Base-by-base conservation (phyloP, 2,113 vertebrate species). In the Toxotes jaculatrix region DNA sequence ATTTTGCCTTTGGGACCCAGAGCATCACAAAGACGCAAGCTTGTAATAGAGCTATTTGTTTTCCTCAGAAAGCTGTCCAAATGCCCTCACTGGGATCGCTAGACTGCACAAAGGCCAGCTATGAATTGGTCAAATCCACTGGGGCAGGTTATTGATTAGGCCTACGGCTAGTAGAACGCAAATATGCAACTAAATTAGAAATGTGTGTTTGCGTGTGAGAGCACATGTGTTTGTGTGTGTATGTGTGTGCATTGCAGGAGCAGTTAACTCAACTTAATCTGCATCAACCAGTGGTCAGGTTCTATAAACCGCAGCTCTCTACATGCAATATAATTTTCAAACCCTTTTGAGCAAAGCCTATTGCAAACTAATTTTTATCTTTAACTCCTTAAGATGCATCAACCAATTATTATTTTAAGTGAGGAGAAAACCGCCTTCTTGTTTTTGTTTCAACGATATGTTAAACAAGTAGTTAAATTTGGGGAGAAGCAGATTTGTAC, bases 11-110 rank as follows among this genome's bases (percentile, higher is more conserved):
- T 85, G 91, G 94, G 93, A 93, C 84, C 85, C 84, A 62, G 89
- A 90, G 92, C 92, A 92, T 95, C 94, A 91, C 91, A 88, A 77
- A 95, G 93, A 93, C 55, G 79, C 82, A 12, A 47, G 86, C 79
- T 84, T 90, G 92, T 94, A 95, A 95, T 94, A 93, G 94, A 94
- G 93, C 92, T 89, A 95, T 95, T 95, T 95, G 94, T 95, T 96
- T 95, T 94, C 90, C 86, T 91, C 91, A 90, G 92, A 92, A 94
- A 90, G 91, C 93, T 89, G 91, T 91, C 88, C 82, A 78, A 81
- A 86, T 7, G 78, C 79, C 85, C 86, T 90, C 83, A n/a, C 91
- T 82, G 83, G 90, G 89, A 89, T 77, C 79, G 45, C 79, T 34
- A 51, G 66, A 60, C 82, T 61, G 83, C 88, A 91, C 85, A 88